Conservation (phyloP, 2,113 vertebrate genomes). For the Athene noctua region DNA sequence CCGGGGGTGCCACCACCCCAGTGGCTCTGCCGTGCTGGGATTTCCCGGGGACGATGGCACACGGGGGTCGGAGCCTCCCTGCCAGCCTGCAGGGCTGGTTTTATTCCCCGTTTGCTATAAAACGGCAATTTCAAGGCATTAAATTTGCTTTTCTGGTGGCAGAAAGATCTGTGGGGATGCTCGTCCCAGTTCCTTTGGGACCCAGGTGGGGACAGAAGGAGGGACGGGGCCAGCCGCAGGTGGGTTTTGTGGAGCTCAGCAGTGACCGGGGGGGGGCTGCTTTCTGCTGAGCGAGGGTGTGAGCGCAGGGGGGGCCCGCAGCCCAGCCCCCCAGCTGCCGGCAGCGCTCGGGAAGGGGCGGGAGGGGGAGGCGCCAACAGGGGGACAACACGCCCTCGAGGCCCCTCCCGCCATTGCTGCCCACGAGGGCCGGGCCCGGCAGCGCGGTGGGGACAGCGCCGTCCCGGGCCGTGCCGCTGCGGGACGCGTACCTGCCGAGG, state of each 20-base stretch:
- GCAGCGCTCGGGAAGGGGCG: too few species aligned
- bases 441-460: background rate
- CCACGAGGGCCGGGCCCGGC: accelerated
- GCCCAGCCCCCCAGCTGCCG: background rate
- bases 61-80: background rate
- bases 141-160: background rate
- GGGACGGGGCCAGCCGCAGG: accelerated
- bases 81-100: background rate
- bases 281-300: background rate
- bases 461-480: background rate
- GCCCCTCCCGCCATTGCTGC: too few species aligned
- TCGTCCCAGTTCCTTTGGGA: accelerated
- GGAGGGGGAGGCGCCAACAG: too few species aligned
- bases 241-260: background rate
- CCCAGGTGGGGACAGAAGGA: background rate
- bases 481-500: background rate
- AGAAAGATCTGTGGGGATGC: background rate
- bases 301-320: background rate
- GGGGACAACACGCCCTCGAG: too few species aligned
- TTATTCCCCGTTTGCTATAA: background rate
- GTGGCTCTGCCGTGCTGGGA: background rate
- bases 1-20: background rate
- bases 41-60: background rate
- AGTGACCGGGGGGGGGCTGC: background rate
- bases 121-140: background rate